Percentiles rank a stretch among this genome's conserved stretches.
Conservation (phyloP, 2,113 vertebrate species). For the Motacilla alba region DNA sequence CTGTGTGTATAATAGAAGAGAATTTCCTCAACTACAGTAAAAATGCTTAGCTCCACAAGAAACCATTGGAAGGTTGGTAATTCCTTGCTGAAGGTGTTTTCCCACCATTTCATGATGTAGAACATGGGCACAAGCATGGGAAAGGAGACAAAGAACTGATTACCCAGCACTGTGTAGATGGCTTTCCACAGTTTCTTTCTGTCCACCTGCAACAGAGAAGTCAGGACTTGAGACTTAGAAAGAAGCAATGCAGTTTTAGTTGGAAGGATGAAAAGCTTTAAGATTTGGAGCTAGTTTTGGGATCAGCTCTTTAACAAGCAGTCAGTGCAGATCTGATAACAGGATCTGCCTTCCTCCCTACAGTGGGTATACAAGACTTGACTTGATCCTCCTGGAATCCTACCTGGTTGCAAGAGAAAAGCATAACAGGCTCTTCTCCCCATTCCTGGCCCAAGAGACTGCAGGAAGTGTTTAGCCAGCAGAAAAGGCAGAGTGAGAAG, state of each 20-base stretch:
- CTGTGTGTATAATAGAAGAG: slow-evolving; percentile 94
- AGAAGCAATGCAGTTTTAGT: background rate
- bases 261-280: background rate
- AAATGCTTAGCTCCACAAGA: slow-evolving; percentile 81
- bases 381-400: background rate
- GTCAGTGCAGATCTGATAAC: background rate
- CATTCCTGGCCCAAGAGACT: background rate
- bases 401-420: background rate
- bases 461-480: background rate
- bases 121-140: slow-evolving; percentile 78
- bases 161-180: slow-evolving; percentile 70
- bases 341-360: background rate
- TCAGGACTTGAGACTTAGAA: background rate
- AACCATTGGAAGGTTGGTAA: slow-evolving; percentile 90
- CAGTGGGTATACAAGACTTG: background rate
- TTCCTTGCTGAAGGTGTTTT: slow-evolving; percentile 80
- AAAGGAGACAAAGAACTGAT: slow-evolving; percentile 79
- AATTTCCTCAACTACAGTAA: slow-evolving; percentile 82
- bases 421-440: background rate
- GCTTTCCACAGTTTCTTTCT: slow-evolving; percentile 71
- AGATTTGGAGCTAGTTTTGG: background rate
- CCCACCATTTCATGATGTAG: slow-evolving; percentile 70
- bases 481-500: background rate
- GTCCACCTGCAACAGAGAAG: slow-evolving; percentile 79
- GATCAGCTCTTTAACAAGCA: background rate